phyloP scores from a whole-genome alignment of 2,888 invertebrate species.

The Ceratothoa steindachneri region DNA sequence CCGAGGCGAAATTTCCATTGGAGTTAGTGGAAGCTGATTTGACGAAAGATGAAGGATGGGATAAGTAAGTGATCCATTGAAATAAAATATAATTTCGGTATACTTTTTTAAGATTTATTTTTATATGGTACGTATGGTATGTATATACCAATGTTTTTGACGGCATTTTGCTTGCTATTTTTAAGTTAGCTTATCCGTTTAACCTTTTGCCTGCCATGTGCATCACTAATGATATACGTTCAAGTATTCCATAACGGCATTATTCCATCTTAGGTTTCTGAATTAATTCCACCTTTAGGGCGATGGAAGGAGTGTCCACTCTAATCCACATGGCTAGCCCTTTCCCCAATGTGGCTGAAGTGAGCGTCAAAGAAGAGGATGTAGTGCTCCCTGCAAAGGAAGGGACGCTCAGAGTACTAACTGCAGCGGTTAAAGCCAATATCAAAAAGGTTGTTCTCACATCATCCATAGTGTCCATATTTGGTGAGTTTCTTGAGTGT shows the following conservation, averaged over 20 bases:
- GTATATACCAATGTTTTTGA: no score
- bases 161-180: no score
- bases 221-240: no score
- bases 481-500: slow-evolving; percentile 39
- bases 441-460: slow-evolving; percentile 58
- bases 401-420: slow-evolving; percentile 56
- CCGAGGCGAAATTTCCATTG: slow-evolving; percentile 54
- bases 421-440: slow-evolving; percentile 54
- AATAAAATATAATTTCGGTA: no score
- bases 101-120: no score
- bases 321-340: slow-evolving; percentile 56
- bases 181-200: no score
- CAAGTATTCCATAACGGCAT: no score
- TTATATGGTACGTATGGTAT: no score
- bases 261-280: no score
- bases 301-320: slow-evolving; percentile 52
- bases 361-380: slow-evolving; percentile 52
- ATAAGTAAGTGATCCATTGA: slow-evolving; percentile 48
- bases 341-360: slow-evolving; percentile 50
- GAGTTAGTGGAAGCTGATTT: slow-evolving; percentile 58
- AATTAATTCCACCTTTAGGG: no score
- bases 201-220: no score
- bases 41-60: slow-evolving; percentile 54
- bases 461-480: slow-evolving; percentile 55
- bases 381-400: slow-evolving; percentile 55